Evolutionary conservation across 2,113 vertebrate genomes (phyloP).

Genomic region (Myiozetetes cayanensis): DNA sequence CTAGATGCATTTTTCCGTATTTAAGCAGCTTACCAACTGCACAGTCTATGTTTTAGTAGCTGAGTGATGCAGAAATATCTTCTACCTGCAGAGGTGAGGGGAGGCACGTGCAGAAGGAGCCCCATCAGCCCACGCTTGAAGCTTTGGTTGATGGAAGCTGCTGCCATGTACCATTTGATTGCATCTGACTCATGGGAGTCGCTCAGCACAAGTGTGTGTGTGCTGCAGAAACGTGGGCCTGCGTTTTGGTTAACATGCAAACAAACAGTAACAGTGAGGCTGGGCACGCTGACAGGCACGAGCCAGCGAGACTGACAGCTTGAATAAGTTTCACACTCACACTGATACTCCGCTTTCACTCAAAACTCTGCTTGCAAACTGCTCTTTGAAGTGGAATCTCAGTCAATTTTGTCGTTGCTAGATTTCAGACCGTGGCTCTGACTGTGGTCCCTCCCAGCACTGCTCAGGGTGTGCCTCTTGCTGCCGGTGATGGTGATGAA

Average conservation of each 20-base stretch:
- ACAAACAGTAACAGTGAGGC: conserved; percentile 13
- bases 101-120: background rate
- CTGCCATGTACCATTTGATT: background rate
- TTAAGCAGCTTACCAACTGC: conserved; percentile 17
- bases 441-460: background rate
- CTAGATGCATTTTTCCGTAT: background rate
- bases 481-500: conserved; percentile 2
- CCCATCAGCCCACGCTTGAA: background rate
- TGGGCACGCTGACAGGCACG: conserved; percentile 43
- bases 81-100: background rate
- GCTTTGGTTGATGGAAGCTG: background rate
- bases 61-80: background rate
- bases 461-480: background rate
- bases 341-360: conserved; percentile 59
- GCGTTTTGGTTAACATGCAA: conserved; percentile 10
- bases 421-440: background rate
- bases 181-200: background rate
- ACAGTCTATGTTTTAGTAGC: background rate
- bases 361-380: conserved; percentile 42
- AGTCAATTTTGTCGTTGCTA: background rate
- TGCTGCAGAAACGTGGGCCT: background rate
- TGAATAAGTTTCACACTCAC: conserved; percentile 69
- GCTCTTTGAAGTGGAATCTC: background rate
- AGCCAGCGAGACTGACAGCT: conserved; percentile 59
- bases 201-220: background rate